A percentile compares a stretch with the other conserved stretches of the same genome.
Evolutionary conservation across 2,113 vertebrate genomes (phyloP).

Genomic region (Amblyornis subalaris): DNA sequence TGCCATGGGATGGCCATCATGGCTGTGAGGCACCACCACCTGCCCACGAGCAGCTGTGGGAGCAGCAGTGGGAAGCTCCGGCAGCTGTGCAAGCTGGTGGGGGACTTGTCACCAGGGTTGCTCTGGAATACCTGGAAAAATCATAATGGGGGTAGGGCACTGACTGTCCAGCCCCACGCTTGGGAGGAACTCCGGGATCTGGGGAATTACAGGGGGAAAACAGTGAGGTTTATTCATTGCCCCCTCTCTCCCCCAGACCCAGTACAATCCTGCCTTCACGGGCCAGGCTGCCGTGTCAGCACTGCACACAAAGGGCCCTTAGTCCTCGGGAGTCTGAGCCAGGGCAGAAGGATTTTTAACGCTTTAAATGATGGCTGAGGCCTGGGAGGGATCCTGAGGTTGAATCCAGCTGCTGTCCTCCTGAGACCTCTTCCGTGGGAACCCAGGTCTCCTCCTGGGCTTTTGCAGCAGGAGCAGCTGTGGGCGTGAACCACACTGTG

Average conservation of each 20-base stretch:
- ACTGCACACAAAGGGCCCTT: constrained; percentile 38
- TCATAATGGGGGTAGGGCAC: not conserved
- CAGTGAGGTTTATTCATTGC: constrained; percentile 40
- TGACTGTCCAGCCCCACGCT: not conserved
- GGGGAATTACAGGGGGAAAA: not conserved
- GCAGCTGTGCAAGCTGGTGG: not conserved
- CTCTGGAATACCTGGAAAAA: not conserved
- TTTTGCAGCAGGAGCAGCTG: not conserved
- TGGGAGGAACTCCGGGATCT: not conserved
- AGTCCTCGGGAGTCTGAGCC: not conserved
- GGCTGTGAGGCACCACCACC: fast-evolving
- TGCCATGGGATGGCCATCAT: fast-evolving
- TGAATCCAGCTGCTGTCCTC: not conserved
- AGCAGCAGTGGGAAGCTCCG: fast-evolving
- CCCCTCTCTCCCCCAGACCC: not conserved
- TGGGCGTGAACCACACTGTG: not conserved
- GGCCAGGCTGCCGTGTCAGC: constrained; percentile 18
- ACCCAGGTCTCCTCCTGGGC: not conserved
- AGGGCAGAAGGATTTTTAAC: not conserved
- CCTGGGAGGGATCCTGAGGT: not conserved
- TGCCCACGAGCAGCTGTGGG: fast-evolving
- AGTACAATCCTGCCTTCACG: not conserved
- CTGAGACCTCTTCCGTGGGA: not conserved
- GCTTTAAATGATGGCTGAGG: not conserved
- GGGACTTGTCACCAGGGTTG: not conserved